Conservation (phyloP, 2,888 invertebrate species). For the Ctena decussata region DNA sequence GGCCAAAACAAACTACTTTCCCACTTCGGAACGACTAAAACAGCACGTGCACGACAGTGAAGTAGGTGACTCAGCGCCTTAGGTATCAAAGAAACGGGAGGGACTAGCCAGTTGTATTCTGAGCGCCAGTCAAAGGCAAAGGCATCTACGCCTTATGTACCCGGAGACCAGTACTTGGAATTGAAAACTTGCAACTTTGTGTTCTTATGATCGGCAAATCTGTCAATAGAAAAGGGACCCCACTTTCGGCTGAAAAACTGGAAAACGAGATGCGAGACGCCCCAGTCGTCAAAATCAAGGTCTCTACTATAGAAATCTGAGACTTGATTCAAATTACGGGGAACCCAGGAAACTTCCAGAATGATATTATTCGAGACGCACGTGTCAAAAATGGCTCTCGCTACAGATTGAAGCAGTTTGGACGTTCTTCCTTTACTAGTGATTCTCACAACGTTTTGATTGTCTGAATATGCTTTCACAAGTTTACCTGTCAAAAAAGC, state of each 20-base stretch:
- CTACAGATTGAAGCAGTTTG: background rate
- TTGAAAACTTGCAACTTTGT: background rate
- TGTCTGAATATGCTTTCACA: constrained; percentile 18
- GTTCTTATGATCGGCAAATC: constrained; percentile 13
- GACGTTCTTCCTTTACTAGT: background rate
- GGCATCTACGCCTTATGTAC: background rate
- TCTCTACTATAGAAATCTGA: background rate
- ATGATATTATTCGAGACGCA: background rate
- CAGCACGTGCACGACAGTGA: background rate
- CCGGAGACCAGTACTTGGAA: constrained; percentile 10
- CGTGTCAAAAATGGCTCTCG: background rate
- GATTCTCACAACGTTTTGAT: constrained; percentile 21
- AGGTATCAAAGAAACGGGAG: background rate
- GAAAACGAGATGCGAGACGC: background rate
- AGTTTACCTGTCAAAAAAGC: background rate
- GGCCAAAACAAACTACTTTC: background rate
- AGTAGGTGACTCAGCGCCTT: background rate
- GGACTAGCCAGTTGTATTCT: constrained; percentile 7
- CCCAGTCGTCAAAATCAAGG: too few relatives aligned
- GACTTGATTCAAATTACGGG: background rate
- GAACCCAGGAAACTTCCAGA: constrained; percentile 12
- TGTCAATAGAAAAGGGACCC: constrained; percentile 11
- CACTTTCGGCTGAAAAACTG: constrained; percentile 12
- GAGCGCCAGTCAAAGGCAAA: constrained; percentile 4
- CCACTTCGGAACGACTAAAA: background rate